phyloP scores from a whole-genome alignment of 2,797 vertebrate species.

The Notamacropus eugenii region DNA sequence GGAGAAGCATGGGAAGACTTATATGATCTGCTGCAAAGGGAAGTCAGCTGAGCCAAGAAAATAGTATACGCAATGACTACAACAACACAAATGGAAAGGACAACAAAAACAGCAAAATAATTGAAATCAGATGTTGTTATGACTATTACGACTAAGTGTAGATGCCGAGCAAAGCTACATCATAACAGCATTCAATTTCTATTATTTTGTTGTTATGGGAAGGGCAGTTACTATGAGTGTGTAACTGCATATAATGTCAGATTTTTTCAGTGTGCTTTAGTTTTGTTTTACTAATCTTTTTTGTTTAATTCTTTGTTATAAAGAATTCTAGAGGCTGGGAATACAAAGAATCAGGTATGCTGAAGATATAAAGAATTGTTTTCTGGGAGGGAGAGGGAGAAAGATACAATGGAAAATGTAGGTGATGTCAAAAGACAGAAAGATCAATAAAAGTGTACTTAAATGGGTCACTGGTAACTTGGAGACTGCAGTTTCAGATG shows the following conservation, averaged over 20 bases:
- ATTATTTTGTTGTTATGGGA: background rate
- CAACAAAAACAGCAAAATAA: background rate
- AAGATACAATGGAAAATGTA: background rate
- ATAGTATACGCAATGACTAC: background rate
- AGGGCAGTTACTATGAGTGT: background rate
- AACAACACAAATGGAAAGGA: background rate
- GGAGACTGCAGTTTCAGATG: background rate
- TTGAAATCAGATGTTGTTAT: background rate
- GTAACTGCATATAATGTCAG: background rate
- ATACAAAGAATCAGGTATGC: background rate
- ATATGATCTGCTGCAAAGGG: background rate
- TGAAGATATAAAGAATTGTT: background rate
- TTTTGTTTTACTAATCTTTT: background rate
- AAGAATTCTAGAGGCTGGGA: background rate
- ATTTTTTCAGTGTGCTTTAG: background rate
- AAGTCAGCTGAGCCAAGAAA: background rate
- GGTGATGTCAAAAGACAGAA: background rate
- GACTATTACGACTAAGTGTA: background rate
- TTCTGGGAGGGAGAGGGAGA: background rate
- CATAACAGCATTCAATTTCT: background rate
- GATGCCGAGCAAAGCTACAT: background rate
- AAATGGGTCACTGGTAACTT: background rate
- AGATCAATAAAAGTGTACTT: background rate
- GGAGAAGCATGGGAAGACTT: background rate
- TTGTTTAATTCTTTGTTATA: background rate